These are phyloP conservation scores for Siphamia tubifer DNA, from an alignment of 2,113 vertebrate genomes.

Conservation along the genomic window DNA sequence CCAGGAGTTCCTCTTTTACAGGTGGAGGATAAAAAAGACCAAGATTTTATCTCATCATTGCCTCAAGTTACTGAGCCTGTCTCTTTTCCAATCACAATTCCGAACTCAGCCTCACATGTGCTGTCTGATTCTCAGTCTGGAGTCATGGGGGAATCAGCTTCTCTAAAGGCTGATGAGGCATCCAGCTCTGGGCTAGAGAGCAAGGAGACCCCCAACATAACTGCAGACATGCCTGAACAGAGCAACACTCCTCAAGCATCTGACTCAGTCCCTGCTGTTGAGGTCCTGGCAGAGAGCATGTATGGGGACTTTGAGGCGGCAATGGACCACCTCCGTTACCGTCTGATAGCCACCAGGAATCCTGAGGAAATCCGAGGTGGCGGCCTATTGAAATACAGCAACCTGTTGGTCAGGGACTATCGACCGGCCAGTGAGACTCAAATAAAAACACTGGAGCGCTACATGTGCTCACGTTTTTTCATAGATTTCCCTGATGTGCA, in stretches of 20 bases:
- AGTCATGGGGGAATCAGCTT: slow-evolving; percentile 13
- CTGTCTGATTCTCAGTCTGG: slow-evolving; percentile 34
- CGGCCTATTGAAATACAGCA: slow-evolving; percentile 95
- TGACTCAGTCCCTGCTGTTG: slow-evolving; percentile 63
- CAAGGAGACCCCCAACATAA: slow-evolving; percentile 32
- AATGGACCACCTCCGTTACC: slow-evolving; percentile 90
- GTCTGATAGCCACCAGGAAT: slow-evolving; percentile 91
- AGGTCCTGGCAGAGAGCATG: slow-evolving; percentile 93
- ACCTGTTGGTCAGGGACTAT: slow-evolving; percentile 92
- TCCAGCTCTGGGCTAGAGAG: slow-evolving; percentile 38
- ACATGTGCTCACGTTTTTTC: slow-evolving; percentile 99
- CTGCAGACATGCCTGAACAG: slow-evolving; percentile 35
- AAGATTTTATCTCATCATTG: slow-evolving; percentile 36
- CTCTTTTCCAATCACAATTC: slow-evolving; percentile 66
- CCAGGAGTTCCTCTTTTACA: slow-evolving; percentile 38
- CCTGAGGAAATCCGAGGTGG: slow-evolving; percentile 96
- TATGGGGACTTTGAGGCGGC: slow-evolving; percentile 93
- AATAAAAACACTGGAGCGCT: slow-evolving; percentile 94
- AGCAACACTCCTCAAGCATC: slow-evolving; percentile 8
- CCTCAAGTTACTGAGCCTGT: slow-evolving; percentile 59
- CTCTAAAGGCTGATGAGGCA: slow-evolving; percentile 19
- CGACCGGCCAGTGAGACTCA: slow-evolving; percentile 88
- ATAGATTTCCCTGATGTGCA: slow-evolving; percentile 95
- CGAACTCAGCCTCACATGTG: slow-evolving; percentile 42
- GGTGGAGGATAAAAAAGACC: slow-evolving; percentile 42